Conservation (phyloP, 2,888 invertebrate species). For the Tromatobia lineatoria region DNA sequence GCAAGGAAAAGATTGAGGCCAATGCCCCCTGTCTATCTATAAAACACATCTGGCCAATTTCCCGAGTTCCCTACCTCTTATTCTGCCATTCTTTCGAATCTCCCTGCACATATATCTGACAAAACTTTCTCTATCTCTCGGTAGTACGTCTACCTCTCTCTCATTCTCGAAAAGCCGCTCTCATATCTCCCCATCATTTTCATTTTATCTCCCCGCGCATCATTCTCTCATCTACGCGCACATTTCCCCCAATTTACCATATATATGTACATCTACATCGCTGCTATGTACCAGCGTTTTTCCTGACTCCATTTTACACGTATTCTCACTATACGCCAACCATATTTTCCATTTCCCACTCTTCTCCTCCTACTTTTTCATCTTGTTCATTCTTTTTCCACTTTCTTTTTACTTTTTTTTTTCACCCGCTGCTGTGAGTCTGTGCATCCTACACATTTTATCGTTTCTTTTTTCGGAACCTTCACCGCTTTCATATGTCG, state of each 20-base stretch:
- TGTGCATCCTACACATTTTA: conserved; percentile 13
- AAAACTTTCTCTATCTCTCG: conserved; percentile 19
- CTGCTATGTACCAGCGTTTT: conserved; percentile 2
- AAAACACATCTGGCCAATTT: conserved; percentile 58
- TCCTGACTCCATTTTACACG: conserved; percentile 32
- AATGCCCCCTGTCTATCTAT: conserved; percentile 36
- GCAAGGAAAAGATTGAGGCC: not conserved
- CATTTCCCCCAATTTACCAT: conserved; percentile 40
- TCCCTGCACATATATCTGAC: conserved; percentile 40
- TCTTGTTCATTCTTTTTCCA: not conserved
- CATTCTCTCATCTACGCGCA: conserved; percentile 13
- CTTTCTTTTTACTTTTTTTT: conserved; percentile 1
- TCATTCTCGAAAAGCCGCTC: conserved; percentile 19
- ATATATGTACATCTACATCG: not conserved
- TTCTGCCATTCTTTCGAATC: conserved; percentile 26
- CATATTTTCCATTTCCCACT: conserved; percentile 46
- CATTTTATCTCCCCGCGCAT: conserved; percentile 29
- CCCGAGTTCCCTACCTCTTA: conserved; percentile 34
- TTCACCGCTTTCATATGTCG: conserved; percentile 33
- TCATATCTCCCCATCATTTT: conserved; percentile 48
- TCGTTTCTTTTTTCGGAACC: conserved; percentile 15
- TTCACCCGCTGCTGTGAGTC: not conserved
- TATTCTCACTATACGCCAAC: conserved; percentile 4
- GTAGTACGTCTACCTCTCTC: not conserved
- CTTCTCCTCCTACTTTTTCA: conserved; percentile 21